Percentiles rank a stretch among this genome's conserved stretches.
Conservation (phyloP, 2,888 invertebrate genomes). For the Oscheius myriophilus region DNA sequence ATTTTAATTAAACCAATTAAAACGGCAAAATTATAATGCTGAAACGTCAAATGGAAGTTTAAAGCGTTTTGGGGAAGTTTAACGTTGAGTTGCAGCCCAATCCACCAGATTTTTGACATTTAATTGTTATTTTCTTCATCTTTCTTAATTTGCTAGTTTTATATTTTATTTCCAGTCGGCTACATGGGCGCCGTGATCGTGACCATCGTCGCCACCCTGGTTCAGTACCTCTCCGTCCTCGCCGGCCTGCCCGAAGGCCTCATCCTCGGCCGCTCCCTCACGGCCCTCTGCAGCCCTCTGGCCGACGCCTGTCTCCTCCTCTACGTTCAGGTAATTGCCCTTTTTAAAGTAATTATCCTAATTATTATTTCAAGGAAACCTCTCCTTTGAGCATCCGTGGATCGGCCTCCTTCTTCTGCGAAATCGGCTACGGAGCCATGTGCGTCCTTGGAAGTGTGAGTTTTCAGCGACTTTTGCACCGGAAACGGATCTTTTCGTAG, state of each 20-base stretch:
- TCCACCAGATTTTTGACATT: too few species aligned
- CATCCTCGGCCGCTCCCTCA: slow-evolving; percentile 56
- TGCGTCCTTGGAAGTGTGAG: slow-evolving; percentile 61
- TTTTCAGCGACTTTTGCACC: not conserved
- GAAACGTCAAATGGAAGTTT: too few species aligned
- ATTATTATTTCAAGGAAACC: slow-evolving; percentile 42
- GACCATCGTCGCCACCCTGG: slow-evolving; percentile 47
- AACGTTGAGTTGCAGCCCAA: too few species aligned
- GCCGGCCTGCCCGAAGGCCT: slow-evolving; percentile 55
- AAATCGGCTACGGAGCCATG: slow-evolving; percentile 65
- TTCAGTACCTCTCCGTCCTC: slow-evolving; percentile 50
- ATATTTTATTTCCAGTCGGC: slow-evolving; percentile 50
- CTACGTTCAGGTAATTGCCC: slow-evolving; percentile 53
- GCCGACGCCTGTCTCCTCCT: slow-evolving; percentile 62
- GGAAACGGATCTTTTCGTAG: not conserved
- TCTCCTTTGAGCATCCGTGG: slow-evolving; percentile 59
- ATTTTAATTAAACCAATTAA: too few species aligned
- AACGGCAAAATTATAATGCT: too few species aligned
- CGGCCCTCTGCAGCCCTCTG: slow-evolving; percentile 59
- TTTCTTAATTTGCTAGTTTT: not conserved
- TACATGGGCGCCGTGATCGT: slow-evolving; percentile 53
- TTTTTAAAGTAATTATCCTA: not conserved
- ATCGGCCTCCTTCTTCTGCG: slow-evolving; percentile 61
- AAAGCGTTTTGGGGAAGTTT: too few species aligned
- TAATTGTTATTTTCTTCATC: too few species aligned